These are phyloP conservation scores for Elegia similella DNA, from an alignment of 2,888 invertebrate species.

Conservation along the genomic window DNA sequence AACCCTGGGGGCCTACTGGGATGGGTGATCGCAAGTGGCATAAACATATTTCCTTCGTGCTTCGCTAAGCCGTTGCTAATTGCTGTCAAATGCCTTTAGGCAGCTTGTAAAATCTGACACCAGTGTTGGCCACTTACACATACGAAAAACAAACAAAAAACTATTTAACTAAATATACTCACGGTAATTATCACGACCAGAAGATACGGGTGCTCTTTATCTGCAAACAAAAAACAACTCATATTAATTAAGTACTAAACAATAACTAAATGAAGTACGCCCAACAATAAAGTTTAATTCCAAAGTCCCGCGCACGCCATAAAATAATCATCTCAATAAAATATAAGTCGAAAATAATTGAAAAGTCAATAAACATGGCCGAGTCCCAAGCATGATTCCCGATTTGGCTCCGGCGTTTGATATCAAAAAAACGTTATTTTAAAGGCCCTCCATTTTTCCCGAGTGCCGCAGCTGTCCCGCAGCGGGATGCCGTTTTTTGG, in stretches of 20 bases:
- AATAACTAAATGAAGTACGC: not conserved
- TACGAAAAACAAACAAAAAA: too few species aligned
- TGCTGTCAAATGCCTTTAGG: too few species aligned
- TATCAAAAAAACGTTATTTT: conserved; percentile 43
- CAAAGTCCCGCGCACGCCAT: not conserved
- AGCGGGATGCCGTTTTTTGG: conserved; percentile 68
- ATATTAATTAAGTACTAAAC: not conserved
- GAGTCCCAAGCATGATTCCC: conserved; percentile 37
- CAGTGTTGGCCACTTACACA: too few species aligned
- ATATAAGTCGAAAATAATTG: not conserved
- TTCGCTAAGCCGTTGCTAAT: too few species aligned
- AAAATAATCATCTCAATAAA: conserved; percentile 9
- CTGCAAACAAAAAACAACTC: conserved; percentile 11
- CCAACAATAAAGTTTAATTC: not conserved
- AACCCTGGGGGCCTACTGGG: too few species aligned
- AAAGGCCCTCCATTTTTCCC: conserved; percentile 46
- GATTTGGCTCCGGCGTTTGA: conserved; percentile 38
- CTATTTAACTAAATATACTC: not conserved
- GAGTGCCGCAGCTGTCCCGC: conserved; percentile 56
- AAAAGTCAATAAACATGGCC: conserved; percentile 15
- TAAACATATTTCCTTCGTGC: too few species aligned
- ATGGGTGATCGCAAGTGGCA: too few species aligned
- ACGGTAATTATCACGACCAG: not conserved
- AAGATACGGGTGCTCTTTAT: not conserved
- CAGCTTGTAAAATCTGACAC: too few species aligned